phyloP scores from a whole-genome alignment of 2,888 invertebrate species.

The Synanthedon myopaeformis region DNA sequence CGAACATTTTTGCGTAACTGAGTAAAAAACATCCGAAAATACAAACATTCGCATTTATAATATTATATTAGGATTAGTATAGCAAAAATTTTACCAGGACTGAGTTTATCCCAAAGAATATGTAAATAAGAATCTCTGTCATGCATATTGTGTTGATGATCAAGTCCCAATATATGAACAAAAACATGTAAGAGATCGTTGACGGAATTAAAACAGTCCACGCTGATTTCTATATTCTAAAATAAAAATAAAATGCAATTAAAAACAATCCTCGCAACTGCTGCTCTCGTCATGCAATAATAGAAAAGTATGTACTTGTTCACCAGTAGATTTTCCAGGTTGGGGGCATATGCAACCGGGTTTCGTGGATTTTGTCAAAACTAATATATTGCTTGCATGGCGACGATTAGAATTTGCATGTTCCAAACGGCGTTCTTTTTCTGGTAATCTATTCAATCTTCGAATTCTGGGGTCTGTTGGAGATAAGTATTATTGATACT shows the following conservation, averaged over 20 bases:
- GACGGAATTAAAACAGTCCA: slow-evolving; percentile 56
- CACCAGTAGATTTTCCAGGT: slow-evolving; percentile 28
- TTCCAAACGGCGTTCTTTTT: neutral
- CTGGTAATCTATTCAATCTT: too few species aligned
- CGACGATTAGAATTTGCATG: slow-evolving; percentile 18
- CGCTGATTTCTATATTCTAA: slow-evolving; percentile 34
- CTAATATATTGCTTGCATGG: slow-evolving; percentile 26
- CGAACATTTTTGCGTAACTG: too few species aligned
- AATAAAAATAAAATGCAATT: neutral
- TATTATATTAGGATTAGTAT: neutral
- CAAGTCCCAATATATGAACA: slow-evolving; percentile 48
- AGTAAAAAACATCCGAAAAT: too few species aligned
- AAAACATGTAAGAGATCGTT: slow-evolving; percentile 54
- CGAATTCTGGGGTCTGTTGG: too few species aligned
- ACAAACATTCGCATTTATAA: too few species aligned
- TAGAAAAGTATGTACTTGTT: slow-evolving; percentile 10
- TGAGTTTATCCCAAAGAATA: slow-evolving; percentile 44
- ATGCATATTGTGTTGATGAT: slow-evolving; percentile 60
- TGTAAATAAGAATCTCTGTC: slow-evolving; percentile 48
- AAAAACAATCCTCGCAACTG: neutral
- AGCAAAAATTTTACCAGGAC: slow-evolving; percentile 25
- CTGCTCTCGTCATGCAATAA: too few species aligned
- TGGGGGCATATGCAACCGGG: slow-evolving; percentile 42
- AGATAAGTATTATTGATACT: too few species aligned
- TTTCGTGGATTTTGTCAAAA: slow-evolving; percentile 25